These are phyloP conservation scores for Anniella stebbinsi DNA, from an alignment of 2,797 vertebrate species.

Conservation along the genomic window DNA sequence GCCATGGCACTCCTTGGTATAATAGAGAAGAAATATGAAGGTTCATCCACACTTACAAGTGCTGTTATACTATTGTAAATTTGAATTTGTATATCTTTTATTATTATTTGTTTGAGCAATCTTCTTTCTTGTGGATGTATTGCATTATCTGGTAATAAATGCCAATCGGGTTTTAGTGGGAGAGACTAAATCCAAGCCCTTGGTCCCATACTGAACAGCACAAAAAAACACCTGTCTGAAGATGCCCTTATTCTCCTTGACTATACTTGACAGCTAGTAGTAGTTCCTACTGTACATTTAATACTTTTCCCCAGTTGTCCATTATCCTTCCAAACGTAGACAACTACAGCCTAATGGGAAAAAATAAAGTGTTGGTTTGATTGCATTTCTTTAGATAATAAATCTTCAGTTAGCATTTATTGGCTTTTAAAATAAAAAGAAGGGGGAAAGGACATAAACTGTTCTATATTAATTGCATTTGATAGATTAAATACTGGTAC, in stretches of 20 bases:
- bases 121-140: not conserved
- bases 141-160: not conserved
- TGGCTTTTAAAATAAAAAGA: slow-evolving; percentile 43
- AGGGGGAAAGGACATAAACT: slow-evolving; percentile 22
- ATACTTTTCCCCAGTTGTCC: not conserved
- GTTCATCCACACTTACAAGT: not conserved
- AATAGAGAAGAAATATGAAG: not conserved
- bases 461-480: slow-evolving; percentile 64
- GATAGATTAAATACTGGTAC: slow-evolving; percentile 59
- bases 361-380: slow-evolving; percentile 29
- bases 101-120: no score
- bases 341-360: not conserved
- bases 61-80: not conserved
- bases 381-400: slow-evolving; percentile 66
- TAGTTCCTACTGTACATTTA: not conserved
- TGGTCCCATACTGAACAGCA: not conserved
- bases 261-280: not conserved
- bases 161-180: not conserved
- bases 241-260: not conserved
- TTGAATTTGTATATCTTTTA: not conserved
- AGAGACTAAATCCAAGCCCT: not conserved
- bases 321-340: not conserved
- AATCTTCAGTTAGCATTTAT: slow-evolving; percentile 65
- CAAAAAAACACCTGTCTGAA: no score
- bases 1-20: not conserved